Evolutionary conservation across 2,113 vertebrate species (phyloP), one percentile per base, ranked within the genome.

Genomic region (Misgurnus mizolepis): DNA sequence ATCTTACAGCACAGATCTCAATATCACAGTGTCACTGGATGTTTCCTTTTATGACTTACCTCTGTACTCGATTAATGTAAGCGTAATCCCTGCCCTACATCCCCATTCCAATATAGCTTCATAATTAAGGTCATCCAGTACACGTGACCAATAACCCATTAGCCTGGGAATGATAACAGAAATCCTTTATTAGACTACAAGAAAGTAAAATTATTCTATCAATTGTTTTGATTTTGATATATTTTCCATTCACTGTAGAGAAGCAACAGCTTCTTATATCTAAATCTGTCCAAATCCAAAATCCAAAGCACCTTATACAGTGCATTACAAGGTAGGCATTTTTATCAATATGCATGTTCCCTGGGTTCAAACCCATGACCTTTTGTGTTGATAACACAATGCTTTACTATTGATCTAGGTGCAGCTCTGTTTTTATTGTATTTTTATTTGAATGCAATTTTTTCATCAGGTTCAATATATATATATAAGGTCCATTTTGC

Each of bases 21-120:
- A 34, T 22, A 64, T 14, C n/a, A 10, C n/a, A 49, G 43, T 45
- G 45, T 22, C 14, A 53, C 76, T 70, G 55, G 66, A 65, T 69
- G 40, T 39, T 56, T 79, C 11, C 22, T 58, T 27, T 50, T 39
- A 64, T 39, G 78, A 68, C 53, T 71, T 65, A 53, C 67, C 43
- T 76, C 76, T 80, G 53, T 71, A 56, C 53, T 72, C 41, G 14
- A 60, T 78, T 78, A 64, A 74, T 78, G 75, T 67, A 49, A 73
- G 79, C 81, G 82, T 76, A 79, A 80, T 79, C 80, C 66, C 76
- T 86, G 85, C 61, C 82, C 85, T 86, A 86, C 82, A 86, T 86
- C 80, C 72, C 79, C 72, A 76, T 79, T 86, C 85, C 84, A 86
- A 86, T 86, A 82, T 86, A 86, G 85, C 79, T 79, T 79, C 75